Conservation (phyloP, 2,797 vertebrate species). For the Poeciliopsis turneri region DNA sequence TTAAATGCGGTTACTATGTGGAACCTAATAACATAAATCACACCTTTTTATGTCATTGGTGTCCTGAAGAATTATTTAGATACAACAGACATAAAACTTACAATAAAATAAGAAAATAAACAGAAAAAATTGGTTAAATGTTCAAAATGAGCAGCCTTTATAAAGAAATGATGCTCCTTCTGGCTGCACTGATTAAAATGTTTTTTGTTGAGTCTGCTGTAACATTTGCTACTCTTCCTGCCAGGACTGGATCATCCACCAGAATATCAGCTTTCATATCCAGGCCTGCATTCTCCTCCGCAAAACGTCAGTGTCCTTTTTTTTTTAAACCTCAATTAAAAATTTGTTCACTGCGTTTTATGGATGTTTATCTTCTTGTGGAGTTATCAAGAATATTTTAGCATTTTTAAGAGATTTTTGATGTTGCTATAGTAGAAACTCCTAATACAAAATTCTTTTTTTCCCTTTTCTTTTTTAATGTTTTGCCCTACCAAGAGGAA, state of each 20-base stretch:
- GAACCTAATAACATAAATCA: too few species aligned
- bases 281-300: slow-evolving; percentile 87
- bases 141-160: too few species aligned
- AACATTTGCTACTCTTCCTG: slow-evolving; percentile 34
- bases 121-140: neutral
- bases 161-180: too few species aligned
- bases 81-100: neutral
- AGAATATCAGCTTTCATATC: slow-evolving; percentile 88
- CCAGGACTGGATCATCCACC: slow-evolving; percentile 93
- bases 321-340: neutral
- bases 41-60: neutral
- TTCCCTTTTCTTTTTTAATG: too few species aligned
- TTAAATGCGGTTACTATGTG: too few species aligned
- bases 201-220: neutral
- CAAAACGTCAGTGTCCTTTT: slow-evolving; percentile 81
- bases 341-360: neutral
- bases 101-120: neutral
- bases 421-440: neutral
- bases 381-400: neutral
- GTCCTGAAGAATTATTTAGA: neutral
- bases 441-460: too few species aligned
- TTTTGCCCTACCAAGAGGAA: too few species aligned
- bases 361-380: neutral
- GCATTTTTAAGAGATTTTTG: neutral
- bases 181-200: neutral